Base-by-base conservation (phyloP, 2,888 invertebrate genomes). In the Drosophila limbata region DNA sequence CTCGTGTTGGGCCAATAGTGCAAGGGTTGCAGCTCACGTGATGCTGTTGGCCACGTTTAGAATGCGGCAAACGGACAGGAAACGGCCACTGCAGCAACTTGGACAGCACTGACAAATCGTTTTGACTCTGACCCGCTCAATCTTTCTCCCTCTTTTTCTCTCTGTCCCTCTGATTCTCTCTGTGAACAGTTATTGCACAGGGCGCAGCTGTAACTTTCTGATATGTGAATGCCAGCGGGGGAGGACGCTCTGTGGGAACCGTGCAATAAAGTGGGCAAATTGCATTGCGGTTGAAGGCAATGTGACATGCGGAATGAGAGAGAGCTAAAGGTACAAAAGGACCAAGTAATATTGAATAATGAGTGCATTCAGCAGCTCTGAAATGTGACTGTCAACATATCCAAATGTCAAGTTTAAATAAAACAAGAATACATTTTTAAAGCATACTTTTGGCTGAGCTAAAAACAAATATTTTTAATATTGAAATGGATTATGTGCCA, bases 61-160 rank as follows among this genome's bases (percentile, higher is more conserved):
- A 35, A 51, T 61, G 61, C 52, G 52, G 52, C 59, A 28, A 28
- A 37, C 21, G 48, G 4, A 40, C 68, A 69, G 69, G 62, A 74
- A 73, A 50, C 40, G 48, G 25, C 35, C 62, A 42, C 47, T 48
- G 60, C 59, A 42, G 52, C 60, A 63, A 51, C 62, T 63, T 45
- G 52, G 42, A 61, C 73, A 57, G 64, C 61, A 44, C 69, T 71
- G 88, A 88, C 82, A 88, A 83, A 83, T 88, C 77, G 71, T 62
- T 84, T 67, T 50, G 50, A 64, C 64, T 67, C 21, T n/a, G n/a
- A 37, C 11, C 37, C 17, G 1, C n/a, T 40, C 28, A 4, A 51
- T 65, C 11, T 35, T 4, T 40, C 44, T 5, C 35, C 5, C 19
- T 0, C 48, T 11, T 33, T 28, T 15, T 8, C 33, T 3, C 50